A percentile compares a stretch with the other conserved stretches of the same genome.
Evolutionary conservation across 2,888 invertebrate genomes (phyloP).

Genomic region (Cryptocheilus praepositus): DNA sequence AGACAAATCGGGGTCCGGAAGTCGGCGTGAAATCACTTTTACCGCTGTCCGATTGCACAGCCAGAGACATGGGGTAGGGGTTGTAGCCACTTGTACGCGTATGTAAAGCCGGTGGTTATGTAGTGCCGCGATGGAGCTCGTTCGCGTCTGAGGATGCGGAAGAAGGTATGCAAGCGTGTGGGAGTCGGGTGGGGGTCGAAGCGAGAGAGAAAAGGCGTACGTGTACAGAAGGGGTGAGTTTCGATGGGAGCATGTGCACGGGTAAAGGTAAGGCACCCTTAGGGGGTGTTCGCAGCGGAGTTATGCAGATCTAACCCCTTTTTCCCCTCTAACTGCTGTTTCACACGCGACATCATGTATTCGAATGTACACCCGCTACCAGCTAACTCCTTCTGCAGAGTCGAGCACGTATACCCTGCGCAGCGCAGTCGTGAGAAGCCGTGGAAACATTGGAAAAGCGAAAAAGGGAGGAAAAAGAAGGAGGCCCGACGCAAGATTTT

Average conservation of each 20-base stretch:
- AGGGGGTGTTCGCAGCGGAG: conserved; percentile 60
- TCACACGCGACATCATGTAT: conserved; percentile 69
- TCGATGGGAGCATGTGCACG: conserved; percentile 42
- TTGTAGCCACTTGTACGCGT: conserved; percentile 38
- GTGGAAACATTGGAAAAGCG: background rate
- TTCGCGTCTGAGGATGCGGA: background rate
- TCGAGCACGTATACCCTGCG: conserved; percentile 8
- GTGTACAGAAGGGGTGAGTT: conserved; percentile 21
- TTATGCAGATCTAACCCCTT: conserved; percentile 66
- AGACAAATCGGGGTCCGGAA: conserved; percentile 51
- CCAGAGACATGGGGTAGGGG: conserved; percentile 19
- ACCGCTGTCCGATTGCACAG: conserved; percentile 32
- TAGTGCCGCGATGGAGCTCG: background rate
- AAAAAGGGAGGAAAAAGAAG: background rate
- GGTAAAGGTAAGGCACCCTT: conserved; percentile 50
- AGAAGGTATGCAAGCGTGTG: conserved; percentile 6
- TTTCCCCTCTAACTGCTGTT: conserved; percentile 61
- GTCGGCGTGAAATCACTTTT: conserved; percentile 50
- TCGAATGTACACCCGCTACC: conserved; percentile 62
- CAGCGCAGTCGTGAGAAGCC: background rate
- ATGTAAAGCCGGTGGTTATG: conserved; percentile 41
- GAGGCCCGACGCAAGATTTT: conserved; percentile 11
- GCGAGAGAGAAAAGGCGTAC: background rate
- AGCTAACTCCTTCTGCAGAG: conserved; percentile 50
- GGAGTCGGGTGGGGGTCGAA: conserved; percentile 13